Evolutionary conservation across 2,797 vertebrate species (phyloP), one percentile per base, ranked within the genome.

Genomic region (Philypnodon macrostomus): DNA sequence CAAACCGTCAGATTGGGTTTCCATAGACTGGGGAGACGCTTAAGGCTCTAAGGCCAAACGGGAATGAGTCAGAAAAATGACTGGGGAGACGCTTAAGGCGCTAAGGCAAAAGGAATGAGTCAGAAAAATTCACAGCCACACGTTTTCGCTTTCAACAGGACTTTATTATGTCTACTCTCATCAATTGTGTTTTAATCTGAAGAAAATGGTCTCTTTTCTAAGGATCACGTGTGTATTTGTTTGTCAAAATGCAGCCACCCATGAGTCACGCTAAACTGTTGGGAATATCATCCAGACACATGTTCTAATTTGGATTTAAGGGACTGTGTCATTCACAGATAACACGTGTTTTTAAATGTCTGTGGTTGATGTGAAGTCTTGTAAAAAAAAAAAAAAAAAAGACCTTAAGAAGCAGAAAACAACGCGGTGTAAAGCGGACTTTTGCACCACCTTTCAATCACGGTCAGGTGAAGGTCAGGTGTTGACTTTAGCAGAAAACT

Each of bases 111-210:
- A n/a, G 51, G 62, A 79, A 70, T 26, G 63, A 69, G 61, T 68
- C 60, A 71, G 67, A 75, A 54, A 55, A 23, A 61, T 70, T 50
- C 51, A 44, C 69, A 67, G 68, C 50, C 47, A 53, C 65, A 55
- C 35, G 16, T 56, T 34, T 67, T 45, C 54, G 46, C 75, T 79
- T 58, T 57, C 27, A n/a, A n/a, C n/a, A n/a, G 50, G 67, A 67
- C 68, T 79, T 77, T 78, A 74, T 80, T 73, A 80, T 63, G 72
- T 80, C 73, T 70, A 67, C 58, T 73, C 73, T 75, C 39, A 75
- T 72, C 53, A 68, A 60, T 70, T 58, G 42, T 9, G 7, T 52
- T 51, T 63, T 51, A 40, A 68, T 63, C 41, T 45, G 67, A 55
- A 30, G 46, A 51, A 63, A 69, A 46, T 7, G 2, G 7, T 54